Conservation (phyloP, 2,888 invertebrate species). For the Eupithecia tripunctaria region DNA sequence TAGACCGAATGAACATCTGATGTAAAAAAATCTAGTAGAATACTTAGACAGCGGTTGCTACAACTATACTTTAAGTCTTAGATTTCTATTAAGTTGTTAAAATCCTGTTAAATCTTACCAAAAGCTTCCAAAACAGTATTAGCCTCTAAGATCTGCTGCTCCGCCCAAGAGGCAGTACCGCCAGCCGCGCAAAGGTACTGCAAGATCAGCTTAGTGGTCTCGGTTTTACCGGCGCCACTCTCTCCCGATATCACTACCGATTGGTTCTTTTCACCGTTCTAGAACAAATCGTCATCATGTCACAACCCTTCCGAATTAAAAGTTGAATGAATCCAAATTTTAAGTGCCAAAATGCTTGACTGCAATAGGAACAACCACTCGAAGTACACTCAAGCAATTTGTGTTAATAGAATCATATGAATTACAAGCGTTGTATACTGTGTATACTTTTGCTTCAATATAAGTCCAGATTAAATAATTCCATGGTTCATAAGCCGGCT, state of each 20-base stretch:
- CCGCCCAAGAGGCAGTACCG: conserved; percentile 92
- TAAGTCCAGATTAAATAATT: conserved; percentile 4
- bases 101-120: conserved; percentile 86
- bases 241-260: conserved; percentile 97
- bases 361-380: background rate
- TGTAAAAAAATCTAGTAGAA: background rate
- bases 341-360: background rate
- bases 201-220: conserved; percentile 95
- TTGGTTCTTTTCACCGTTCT: conserved; percentile 85
- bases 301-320: background rate
- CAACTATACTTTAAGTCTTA: background rate
- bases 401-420: background rate
- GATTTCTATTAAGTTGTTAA: background rate
- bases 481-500: background rate
- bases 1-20: background rate
- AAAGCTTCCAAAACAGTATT: conserved; percentile 97
- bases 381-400: background rate
- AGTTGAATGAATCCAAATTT: background rate
- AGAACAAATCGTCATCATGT: conserved; percentile 22
- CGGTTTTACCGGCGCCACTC: conserved; percentile 97
- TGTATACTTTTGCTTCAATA: background rate
- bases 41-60: background rate
- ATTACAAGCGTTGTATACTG: background rate
- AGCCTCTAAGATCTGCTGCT: conserved; percentile 96
- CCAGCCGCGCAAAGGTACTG: conserved; percentile 96